Conservation (phyloP, 2,888 invertebrate species). For the Lathronympha strigana region DNA sequence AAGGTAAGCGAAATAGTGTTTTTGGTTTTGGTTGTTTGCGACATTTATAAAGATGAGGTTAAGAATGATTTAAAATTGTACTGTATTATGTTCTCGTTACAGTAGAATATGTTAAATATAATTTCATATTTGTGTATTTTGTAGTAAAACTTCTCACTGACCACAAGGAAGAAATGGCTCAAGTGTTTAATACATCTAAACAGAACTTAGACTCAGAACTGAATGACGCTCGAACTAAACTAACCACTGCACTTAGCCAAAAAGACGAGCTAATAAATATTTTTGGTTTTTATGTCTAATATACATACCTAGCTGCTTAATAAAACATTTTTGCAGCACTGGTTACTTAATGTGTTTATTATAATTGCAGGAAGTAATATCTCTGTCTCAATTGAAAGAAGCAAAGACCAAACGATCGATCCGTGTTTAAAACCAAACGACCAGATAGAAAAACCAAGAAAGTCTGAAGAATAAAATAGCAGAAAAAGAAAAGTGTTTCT, state of each 20-base stretch:
- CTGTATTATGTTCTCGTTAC: too few relatives aligned
- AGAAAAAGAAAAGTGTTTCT: too few relatives aligned
- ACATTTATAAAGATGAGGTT: not conserved
- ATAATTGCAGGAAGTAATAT: slow-evolving; percentile 48
- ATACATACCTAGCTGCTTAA: too few relatives aligned
- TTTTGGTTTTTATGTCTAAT: not conserved
- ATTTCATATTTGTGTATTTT: slow-evolving; percentile 1
- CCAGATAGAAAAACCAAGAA: slow-evolving; percentile 48
- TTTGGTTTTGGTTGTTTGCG: not conserved
- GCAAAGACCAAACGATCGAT: slow-evolving; percentile 50
- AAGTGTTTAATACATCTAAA: slow-evolving; percentile 49
- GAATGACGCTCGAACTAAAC: slow-evolving; percentile 44
- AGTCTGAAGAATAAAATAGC: slow-evolving; percentile 40
- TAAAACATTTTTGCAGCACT: too few relatives aligned
- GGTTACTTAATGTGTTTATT: slow-evolving; percentile 44
- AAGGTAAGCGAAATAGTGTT: slow-evolving; percentile 49
- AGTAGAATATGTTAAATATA: too few relatives aligned
- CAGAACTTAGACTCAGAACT: slow-evolving; percentile 53
- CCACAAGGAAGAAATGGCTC: slow-evolving; percentile 51
- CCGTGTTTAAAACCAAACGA: slow-evolving; percentile 55
- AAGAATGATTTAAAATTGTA: too few relatives aligned
- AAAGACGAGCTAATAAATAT: slow-evolving; percentile 48
- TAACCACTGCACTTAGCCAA: slow-evolving; percentile 43
- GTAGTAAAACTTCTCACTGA: slow-evolving; percentile 53
- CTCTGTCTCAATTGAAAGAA: slow-evolving; percentile 50